Evolutionary conservation across 2,113 vertebrate genomes (phyloP).

Genomic region (Antechinus stuartii): DNA sequence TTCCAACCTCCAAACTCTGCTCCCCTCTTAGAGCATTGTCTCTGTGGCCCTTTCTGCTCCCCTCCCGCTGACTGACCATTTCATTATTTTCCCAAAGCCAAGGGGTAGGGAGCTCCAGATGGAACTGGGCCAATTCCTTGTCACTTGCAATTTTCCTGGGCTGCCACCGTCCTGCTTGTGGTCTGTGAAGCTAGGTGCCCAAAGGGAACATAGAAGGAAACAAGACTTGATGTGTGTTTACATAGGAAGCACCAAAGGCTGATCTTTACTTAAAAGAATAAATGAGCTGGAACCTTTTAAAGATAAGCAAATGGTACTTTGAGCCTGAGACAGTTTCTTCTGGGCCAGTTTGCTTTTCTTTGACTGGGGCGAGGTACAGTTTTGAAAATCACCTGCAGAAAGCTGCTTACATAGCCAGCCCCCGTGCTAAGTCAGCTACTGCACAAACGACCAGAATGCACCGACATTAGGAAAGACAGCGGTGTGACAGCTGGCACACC

Average conservation of each 20-base stretch:
- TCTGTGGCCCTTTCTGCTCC: background rate
- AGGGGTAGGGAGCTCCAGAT: background rate
- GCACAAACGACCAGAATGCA: background rate
- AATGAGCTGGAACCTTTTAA: background rate
- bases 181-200: background rate
- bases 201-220: conserved; percentile 40
- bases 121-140: background rate
- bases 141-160: background rate
- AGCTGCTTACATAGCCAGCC: background rate
- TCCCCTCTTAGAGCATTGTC: background rate
- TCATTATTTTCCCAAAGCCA: background rate
- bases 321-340: background rate
- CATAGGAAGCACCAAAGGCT: conserved; percentile 57
- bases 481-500: background rate
- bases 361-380: background rate
- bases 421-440: background rate
- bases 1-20: background rate
- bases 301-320: background rate
- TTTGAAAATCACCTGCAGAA: background rate
- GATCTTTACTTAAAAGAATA: conserved; percentile 43
- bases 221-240: conserved; percentile 40
- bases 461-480: background rate
- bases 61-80: background rate
- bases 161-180: background rate
- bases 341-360: background rate